These are phyloP conservation scores for Lepidothrix coronata DNA, from an alignment of 2,113 vertebrate species.

Conservation along the genomic window DNA sequence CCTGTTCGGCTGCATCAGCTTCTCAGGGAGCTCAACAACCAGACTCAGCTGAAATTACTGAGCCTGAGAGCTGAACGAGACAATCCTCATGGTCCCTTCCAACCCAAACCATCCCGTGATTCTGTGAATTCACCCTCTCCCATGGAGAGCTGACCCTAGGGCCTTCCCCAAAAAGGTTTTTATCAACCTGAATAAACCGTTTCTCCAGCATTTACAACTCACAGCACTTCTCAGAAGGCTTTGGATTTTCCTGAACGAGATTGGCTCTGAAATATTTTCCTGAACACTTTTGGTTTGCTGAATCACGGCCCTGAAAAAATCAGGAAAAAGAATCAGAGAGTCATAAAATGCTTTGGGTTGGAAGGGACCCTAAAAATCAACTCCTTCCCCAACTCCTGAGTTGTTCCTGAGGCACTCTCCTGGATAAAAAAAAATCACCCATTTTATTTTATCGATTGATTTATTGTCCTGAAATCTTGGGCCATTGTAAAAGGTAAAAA, in stretches of 20 bases:
- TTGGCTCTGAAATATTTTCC: not conserved
- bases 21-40: not conserved
- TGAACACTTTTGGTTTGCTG: not conserved
- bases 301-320: not conserved
- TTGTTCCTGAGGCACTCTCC: not conserved
- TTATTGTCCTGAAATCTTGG: not conserved
- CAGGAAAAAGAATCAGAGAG: not conserved
- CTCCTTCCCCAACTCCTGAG: not conserved
- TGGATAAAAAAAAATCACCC: not conserved
- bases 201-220: not conserved
- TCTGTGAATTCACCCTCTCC: not conserved
- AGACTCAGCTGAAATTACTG: not conserved
- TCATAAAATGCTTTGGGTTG: not conserved
- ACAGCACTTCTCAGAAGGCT: fast-evolving
- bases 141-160: fast-evolving
- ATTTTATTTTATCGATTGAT: not conserved
- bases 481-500: not conserved
- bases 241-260: not conserved
- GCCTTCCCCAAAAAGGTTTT: not conserved
- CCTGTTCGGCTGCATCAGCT: not conserved
- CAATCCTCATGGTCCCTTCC: not conserved
- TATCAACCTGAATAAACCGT: not conserved
- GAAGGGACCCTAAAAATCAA: not conserved
- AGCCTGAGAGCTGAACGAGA: not conserved
- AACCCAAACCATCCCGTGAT: fast-evolving